Conservation (phyloP, 2,797 vertebrate species). For the Halcyon badia region DNA sequence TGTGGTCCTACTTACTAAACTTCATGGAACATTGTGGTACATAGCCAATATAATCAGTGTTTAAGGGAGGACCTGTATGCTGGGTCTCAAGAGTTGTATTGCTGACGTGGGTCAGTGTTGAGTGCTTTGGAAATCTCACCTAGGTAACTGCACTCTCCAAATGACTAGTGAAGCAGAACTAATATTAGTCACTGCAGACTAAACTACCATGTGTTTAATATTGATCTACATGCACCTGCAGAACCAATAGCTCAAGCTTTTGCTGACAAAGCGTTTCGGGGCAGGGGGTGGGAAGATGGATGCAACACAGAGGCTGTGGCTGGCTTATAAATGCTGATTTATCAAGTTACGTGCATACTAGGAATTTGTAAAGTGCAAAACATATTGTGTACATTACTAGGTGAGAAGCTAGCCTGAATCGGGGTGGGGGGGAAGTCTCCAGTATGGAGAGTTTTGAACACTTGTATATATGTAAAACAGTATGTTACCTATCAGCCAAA, state of each 20-base stretch:
- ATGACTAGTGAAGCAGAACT: background rate
- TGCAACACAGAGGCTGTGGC: background rate
- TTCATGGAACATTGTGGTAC: background rate
- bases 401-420: background rate
- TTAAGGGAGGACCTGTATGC: background rate
- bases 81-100: background rate
- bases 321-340: conserved; percentile 42
- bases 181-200: background rate
- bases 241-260: conserved; percentile 16
- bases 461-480: background rate
- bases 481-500: background rate
- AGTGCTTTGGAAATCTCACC: background rate
- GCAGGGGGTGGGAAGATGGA: background rate
- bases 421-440: fast-evolving
- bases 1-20: background rate
- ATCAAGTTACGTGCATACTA: background rate
- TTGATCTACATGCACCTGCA: conserved; percentile 33
- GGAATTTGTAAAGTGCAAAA: background rate
- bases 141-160: background rate
- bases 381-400: background rate
- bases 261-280: conserved; percentile 48
- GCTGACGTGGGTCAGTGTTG: background rate
- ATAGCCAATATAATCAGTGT: background rate
- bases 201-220: conserved; percentile 4
- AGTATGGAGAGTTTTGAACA: background rate